Conservation (phyloP, 2,113 vertebrate species). For the Serinus canaria region DNA sequence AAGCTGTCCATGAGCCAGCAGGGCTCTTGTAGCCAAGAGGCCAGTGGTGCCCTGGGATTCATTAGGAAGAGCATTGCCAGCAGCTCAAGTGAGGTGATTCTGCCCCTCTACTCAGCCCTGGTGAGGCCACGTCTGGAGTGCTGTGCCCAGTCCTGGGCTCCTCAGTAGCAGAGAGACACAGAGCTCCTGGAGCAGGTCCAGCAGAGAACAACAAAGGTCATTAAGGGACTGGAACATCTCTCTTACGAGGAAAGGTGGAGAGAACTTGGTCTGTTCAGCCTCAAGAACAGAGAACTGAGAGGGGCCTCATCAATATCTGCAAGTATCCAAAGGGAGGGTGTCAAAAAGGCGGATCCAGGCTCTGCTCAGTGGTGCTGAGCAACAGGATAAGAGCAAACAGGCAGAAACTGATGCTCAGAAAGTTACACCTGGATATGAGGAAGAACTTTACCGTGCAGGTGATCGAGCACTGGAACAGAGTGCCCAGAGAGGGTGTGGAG, state of each 20-base stretch:
- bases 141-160: not conserved
- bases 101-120: not conserved
- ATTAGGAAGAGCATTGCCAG: not conserved
- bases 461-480: rapidly evolving
- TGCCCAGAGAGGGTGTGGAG: not conserved
- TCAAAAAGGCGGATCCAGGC: not conserved
- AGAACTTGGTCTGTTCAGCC: not conserved
- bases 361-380: not conserved
- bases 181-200: not conserved
- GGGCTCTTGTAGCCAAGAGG: not conserved
- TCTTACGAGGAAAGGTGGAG: not conserved
- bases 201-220: not conserved
- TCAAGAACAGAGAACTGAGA: not conserved
- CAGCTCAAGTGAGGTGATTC: rapidly evolving
- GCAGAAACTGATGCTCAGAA: not conserved
- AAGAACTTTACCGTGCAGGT: not conserved
- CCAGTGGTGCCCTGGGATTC: rapidly evolving
- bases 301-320: not conserved
- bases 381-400: not conserved
- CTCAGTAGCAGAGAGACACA: rapidly evolving
- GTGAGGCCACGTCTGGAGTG: not conserved
- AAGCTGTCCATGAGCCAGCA: not conserved
- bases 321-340: not conserved
- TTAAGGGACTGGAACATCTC: not conserved
- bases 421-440: not conserved